Evolutionary conservation across 2,888 invertebrate species (phyloP), one percentile per base, ranked within the genome.

Genomic region (Rhagonycha fulva): DNA sequence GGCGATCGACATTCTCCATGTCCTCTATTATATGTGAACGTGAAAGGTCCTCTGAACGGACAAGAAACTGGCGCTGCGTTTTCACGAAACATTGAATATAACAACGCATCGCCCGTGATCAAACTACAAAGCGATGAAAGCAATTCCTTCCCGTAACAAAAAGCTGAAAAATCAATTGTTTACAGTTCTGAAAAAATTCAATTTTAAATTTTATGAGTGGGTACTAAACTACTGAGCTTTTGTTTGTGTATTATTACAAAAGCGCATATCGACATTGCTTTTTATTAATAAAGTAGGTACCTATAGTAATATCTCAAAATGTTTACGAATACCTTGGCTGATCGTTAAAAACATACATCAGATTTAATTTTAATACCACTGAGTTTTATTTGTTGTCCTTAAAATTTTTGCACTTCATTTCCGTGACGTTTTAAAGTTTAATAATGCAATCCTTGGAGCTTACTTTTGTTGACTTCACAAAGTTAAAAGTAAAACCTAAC

Each of bases 21-120:
- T 3, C 96, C 97, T 76, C 96, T 91, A 88, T 96, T 96, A 88
- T 98, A 98, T 72, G 96, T 95, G 88, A 98, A 98, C 77, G 95
- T 94, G 89, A 96, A 97, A 14, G 97, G 96, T 74, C 96, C 97
- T 75, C 91, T 90, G 86, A 94, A 93, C 0, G 98, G 98, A 88
- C 98, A 98, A 84, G 94, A 93, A 63, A 97, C 96, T 3, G 98
- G 94, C 19, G 93, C 92, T 12, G 96, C 96, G 85, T 94, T 95
- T 86, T 96, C 94, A 78, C 96, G 91, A 89, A 97, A 96, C 93
- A 97, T 94, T 82, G 96, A 96, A 88, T 94, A 96, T 12, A 97
- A 91, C 66, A 95, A 89, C 3, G 96, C 96, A 88, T 97, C 96
- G 14, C 96, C 96, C 12, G 96, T 95, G 88, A 96, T 96, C 86